These are phyloP conservation scores for Acanthurus leucopareius DNA, from an alignment of 2,797 vertebrate genomes.

Conservation along the genomic window DNA sequence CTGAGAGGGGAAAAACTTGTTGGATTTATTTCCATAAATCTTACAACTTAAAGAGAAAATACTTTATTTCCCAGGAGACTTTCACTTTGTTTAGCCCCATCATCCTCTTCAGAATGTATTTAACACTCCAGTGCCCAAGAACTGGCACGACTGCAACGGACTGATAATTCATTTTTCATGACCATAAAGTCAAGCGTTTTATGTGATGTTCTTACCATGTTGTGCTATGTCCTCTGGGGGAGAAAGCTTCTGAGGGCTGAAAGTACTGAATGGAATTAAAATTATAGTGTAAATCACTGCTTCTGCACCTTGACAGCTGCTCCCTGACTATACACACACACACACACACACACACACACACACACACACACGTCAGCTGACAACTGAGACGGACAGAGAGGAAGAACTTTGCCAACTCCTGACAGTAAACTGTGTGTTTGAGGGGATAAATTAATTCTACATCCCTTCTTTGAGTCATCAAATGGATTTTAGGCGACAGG, in stretches of 20 bases:
- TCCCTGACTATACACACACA: conserved; percentile 22
- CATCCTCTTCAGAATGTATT: conserved; percentile 62
- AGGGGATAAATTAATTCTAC: conserved; percentile 17
- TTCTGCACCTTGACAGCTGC: conserved; percentile 66
- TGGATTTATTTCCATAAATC: conserved; percentile 44
- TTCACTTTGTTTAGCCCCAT: conserved; percentile 64
- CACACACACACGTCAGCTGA: conserved; percentile 11
- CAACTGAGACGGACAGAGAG: conserved; percentile 33
- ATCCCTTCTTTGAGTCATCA: conserved; percentile 12
- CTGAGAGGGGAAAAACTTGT: background rate
- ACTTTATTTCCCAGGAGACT: conserved; percentile 55
- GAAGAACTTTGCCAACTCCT: conserved; percentile 16
- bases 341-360: no score
- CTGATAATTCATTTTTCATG: conserved; percentile 76
- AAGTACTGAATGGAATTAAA: conserved; percentile 69
- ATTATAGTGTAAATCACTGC: conserved; percentile 70
- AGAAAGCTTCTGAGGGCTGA: conserved; percentile 57
- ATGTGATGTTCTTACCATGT: conserved; percentile 62
- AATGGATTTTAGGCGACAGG: conserved; percentile 7
- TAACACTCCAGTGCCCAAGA: conserved; percentile 67
- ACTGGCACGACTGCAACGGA: conserved; percentile 57
- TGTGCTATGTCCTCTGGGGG: conserved; percentile 53
- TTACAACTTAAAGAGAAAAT: conserved; percentile 61
- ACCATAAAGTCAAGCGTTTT: conserved; percentile 72
- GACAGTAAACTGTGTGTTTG: conserved; percentile 20